Base-by-base conservation (phyloP, 2,888 invertebrate genomes). In the Dimorphilus gyrociliatus region DNA sequence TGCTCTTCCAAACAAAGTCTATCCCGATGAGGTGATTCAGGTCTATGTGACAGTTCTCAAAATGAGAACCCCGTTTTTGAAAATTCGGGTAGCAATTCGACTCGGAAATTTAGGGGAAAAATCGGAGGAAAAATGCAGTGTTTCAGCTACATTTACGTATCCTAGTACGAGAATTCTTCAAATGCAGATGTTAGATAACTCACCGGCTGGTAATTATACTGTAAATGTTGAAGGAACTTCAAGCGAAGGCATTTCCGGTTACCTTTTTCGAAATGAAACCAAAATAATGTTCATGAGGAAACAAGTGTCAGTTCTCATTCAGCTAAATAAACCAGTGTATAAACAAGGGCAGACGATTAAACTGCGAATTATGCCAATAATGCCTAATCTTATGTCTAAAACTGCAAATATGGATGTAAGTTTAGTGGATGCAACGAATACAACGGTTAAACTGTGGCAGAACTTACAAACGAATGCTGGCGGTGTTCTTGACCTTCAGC, bases 221-320 rank as follows among this genome's bases (percentile, higher is more conserved):
- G 66, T 90, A 16, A 70, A 79, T 1, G 72, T 82, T 0, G 81
- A 82, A 56, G 84, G 84, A 0, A 65, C 75, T 19, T 70, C 79
- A 18, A 34, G 38, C 42, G 75, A 74, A 31, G 71, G 79, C 3
- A 71, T 76, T 33, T 84, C 84, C 6, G 90, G 88, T 1, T 74
- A 78, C 32, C 81, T 85, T 0, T 90, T 90, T 60, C 65, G 74
- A 23, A 90, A 90, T 52, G 85, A 86, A 56, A 82, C 85, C 0
- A 67, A 73, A 35, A 67, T 92, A 12, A 69, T 71, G 2, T 90
- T 88, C 65, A 82, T 81, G 0, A 77, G 77, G 47, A 71, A 86
- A 21, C 84, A 85, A 27, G 82, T 88, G 76, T 88, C 90, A 1
- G 81, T 90, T 40, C 86, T 90, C 56, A 78, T 92, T 42, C 88